Conservation (phyloP, 2,888 invertebrate genomes). For the Volucella inflata region DNA sequence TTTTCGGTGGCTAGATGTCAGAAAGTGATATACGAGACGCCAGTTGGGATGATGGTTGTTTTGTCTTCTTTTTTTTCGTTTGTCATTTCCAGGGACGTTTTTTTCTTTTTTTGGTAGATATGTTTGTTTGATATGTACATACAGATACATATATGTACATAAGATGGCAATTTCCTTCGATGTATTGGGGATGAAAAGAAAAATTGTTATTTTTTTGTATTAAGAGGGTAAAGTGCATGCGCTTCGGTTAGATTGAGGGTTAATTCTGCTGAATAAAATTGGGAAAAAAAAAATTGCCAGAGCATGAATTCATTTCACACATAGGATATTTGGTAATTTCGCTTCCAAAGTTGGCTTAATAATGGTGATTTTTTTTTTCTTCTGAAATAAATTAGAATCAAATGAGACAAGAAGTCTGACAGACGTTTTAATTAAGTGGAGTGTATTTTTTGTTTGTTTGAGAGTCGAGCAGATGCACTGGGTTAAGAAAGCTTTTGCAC, state of each 20-base stretch:
- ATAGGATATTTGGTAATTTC: neutral
- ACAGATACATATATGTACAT: slow-evolving; percentile 1
- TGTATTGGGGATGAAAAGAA: slow-evolving; percentile 47
- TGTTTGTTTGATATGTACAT: too few species aligned
- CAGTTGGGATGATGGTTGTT: slow-evolving; percentile 50
- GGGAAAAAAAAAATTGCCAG: neutral
- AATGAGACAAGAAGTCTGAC: neutral
- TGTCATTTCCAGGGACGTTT: slow-evolving; percentile 16
- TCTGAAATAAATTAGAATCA: neutral
- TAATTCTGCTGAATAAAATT: neutral
- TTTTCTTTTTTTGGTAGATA: slow-evolving; percentile 41
- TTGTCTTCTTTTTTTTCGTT: slow-evolving; percentile 3
- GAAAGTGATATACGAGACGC: slow-evolving; percentile 66
- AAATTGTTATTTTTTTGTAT: slow-evolving; percentile 39
- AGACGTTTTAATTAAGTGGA: neutral
- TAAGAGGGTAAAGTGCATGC: slow-evolving; percentile 65
- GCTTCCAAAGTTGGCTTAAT: neutral
- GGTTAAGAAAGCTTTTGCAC: too few species aligned
- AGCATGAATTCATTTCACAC: neutral
- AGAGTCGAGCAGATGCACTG: neutral
- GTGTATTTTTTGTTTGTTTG: neutral
- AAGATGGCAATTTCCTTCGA: slow-evolving; percentile 18
- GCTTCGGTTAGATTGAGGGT: slow-evolving; percentile 45
- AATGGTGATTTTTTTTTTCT: neutral
- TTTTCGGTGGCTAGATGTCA: slow-evolving; percentile 63